Percentiles rank a stretch among this genome's conserved stretches.
Conservation (phyloP, 2,888 invertebrate species). For the Dione juno region DNA sequence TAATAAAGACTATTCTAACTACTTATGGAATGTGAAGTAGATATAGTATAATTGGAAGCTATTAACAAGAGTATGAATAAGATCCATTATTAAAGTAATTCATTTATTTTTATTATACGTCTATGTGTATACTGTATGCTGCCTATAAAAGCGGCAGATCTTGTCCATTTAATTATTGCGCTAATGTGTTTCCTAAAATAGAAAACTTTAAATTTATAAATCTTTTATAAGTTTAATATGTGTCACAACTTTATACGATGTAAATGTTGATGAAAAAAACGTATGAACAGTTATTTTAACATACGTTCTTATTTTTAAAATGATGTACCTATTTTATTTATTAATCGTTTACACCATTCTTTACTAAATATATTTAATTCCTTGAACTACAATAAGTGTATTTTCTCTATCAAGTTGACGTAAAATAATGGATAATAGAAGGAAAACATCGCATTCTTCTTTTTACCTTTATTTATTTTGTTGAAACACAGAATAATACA, state of each 20-base stretch:
- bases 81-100: conserved; percentile 29
- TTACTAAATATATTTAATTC: conserved; percentile 10
- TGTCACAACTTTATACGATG: background rate
- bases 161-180: conserved; percentile 39
- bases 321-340: conserved; percentile 10
- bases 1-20: conserved; percentile 54
- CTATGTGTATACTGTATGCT: conserved; percentile 21
- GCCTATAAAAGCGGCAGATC: conserved; percentile 26
- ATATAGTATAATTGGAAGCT: conserved; percentile 28
- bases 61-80: conserved; percentile 27
- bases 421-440: background rate
- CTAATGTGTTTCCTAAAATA: conserved; percentile 30
- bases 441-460: no score
- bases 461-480: no score
- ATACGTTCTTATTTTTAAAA: conserved; percentile 8
- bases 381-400: background rate
- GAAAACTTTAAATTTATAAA: conserved; percentile 12
- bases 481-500: no score
- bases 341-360: conserved; percentile 15
- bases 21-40: conserved; percentile 47
- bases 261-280: background rate
- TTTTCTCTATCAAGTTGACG: background rate
- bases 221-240: conserved; percentile 21
- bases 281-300: background rate
- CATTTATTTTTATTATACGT: conserved; percentile 41